phyloP scores from a whole-genome alignment of 2,888 invertebrate genomes.

The Eupithecia tripunctaria region DNA sequence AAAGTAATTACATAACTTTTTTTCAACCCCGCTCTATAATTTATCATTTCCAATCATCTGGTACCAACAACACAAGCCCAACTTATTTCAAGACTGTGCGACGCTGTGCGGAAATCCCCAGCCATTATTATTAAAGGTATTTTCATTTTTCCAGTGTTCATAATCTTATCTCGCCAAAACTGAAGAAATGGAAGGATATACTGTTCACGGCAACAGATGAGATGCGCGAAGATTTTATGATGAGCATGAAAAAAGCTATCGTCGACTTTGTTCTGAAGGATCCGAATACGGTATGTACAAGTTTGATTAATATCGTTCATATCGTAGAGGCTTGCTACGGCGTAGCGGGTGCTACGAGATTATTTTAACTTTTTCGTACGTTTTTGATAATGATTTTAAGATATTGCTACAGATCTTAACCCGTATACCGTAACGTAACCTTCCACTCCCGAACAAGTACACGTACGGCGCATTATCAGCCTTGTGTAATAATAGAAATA shows the following conservation, averaged over 20 bases:
- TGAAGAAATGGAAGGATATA: conserved; percentile 86
- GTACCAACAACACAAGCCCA: background rate
- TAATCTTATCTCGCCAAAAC: conserved; percentile 85
- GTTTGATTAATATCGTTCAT: background rate
- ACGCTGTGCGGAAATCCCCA: background rate
- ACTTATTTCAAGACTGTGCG: background rate
- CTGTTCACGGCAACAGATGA: conserved; percentile 88
- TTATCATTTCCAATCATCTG: background rate
- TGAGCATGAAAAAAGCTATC: conserved; percentile 95
- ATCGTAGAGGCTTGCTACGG: conserved; percentile 16
- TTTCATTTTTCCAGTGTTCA: conserved; percentile 83
- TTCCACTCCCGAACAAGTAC: too few species aligned
- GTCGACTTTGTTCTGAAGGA: conserved; percentile 96
- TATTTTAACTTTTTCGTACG: too few species aligned
- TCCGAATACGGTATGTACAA: conserved; percentile 78
- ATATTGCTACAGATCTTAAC: too few species aligned
- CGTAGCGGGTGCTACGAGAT: conserved; percentile 21
- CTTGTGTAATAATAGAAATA: too few species aligned
- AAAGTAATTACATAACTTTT: background rate
- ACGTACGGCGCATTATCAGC: too few species aligned
- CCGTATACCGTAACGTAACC: too few species aligned
- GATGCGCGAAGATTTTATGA: conserved; percentile 93
- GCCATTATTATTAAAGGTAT: background rate
- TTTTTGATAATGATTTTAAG: background rate
- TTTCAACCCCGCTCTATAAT: background rate